These are phyloP conservation scores for Anthoscopus minutus DNA, from an alignment of 2,113 vertebrate genomes.

Conservation along the genomic window DNA sequence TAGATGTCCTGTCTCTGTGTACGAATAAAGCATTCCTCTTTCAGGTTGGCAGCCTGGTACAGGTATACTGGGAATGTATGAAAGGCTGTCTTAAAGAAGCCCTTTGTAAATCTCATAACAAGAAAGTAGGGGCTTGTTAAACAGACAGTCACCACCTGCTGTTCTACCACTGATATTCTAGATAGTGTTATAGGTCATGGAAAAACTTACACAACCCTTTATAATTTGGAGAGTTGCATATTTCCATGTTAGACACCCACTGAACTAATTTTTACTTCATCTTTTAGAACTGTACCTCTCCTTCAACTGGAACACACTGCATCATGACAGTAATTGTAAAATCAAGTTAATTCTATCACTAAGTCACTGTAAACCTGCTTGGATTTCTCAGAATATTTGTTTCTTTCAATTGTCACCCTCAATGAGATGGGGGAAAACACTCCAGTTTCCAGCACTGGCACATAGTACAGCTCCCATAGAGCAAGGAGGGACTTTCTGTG, in stretches of 20 bases:
- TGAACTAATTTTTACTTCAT: background rate
- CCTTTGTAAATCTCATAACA: background rate
- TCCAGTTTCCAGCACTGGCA: background rate
- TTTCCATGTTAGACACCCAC: background rate
- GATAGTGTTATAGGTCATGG: background rate
- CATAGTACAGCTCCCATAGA: background rate
- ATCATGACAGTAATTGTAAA: background rate
- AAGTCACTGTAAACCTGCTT: background rate
- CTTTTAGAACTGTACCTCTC: background rate
- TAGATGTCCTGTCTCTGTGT: slow-evolving; percentile 22
- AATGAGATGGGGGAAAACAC: background rate
- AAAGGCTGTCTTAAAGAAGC: background rate
- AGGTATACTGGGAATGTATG: background rate
- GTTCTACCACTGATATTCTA: background rate
- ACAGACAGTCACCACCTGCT: background rate
- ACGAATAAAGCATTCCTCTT: slow-evolving; percentile 30
- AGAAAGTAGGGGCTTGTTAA: background rate
- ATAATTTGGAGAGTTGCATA: background rate
- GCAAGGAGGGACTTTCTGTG: background rate
- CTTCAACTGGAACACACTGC: background rate
- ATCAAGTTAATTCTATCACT: background rate
- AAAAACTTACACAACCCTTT: background rate
- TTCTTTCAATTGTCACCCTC: background rate
- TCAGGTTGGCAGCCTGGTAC: background rate
- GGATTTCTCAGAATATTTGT: background rate